phyloP scores from a whole-genome alignment of 2,113 vertebrate genomes.

The Ranitomeya variabilis region DNA sequence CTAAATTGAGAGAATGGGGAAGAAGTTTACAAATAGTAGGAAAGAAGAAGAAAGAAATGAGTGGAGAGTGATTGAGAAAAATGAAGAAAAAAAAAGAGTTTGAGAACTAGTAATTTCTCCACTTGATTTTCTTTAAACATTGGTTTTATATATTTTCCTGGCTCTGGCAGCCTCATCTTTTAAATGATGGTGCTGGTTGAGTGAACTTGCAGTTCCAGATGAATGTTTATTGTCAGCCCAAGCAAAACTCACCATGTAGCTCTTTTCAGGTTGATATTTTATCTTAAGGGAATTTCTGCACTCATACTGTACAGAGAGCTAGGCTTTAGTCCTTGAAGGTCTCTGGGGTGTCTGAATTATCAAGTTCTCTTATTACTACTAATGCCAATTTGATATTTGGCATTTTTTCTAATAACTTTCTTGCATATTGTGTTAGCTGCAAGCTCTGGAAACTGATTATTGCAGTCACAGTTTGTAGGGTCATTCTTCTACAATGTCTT shows the following conservation, averaged over 20 bases:
- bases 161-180: neutral
- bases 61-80: neutral
- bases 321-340: neutral
- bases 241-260: constrained; percentile 16
- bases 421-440: neutral
- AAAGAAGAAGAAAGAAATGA: neutral
- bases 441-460: neutral
- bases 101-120: neutral
- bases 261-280: constrained; percentile 16
- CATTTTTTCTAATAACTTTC: constrained; percentile 2
- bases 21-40: neutral
- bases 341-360: neutral
- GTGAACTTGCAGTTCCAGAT: constrained; percentile 28
- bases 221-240: constrained; percentile 15
- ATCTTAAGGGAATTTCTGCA: neutral
- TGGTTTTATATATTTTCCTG: constrained; percentile 10
- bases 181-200: constrained; percentile 25
- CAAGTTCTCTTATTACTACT: neutral
- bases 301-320: neutral
- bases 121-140: constrained; percentile 15
- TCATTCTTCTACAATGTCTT: neutral
- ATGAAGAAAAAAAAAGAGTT: neutral
- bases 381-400: neutral
- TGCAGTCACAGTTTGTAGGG: neutral
- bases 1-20: no score